phyloP scores from a whole-genome alignment of 2,113 vertebrate species.

The Scolopax mira region DNA sequence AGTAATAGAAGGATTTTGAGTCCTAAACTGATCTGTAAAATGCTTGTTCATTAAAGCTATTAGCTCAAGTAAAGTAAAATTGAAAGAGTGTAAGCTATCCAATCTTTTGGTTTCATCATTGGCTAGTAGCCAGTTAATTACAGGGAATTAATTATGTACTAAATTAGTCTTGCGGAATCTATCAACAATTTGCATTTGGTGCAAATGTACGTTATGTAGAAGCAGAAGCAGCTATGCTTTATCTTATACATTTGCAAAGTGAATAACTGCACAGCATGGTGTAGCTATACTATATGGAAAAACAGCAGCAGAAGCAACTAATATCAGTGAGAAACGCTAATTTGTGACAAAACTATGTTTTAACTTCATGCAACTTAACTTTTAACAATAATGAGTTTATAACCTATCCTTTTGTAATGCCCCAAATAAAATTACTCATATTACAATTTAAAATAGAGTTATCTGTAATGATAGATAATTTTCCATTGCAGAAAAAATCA shows the following conservation, averaged over 20 bases:
- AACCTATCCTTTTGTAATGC: background rate
- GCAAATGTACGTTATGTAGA: background rate
- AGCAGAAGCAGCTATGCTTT: background rate
- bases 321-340: background rate
- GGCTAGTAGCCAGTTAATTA: constrained; percentile 29
- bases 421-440: background rate
- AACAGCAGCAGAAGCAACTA: background rate
- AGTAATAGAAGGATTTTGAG: background rate
- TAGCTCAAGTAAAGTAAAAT: background rate
- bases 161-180: background rate
- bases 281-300: background rate
- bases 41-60: background rate
- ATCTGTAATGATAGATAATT: background rate
- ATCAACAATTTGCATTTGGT: background rate
- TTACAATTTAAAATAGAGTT: background rate
- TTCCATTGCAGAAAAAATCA: background rate
- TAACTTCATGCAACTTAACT: background rate
- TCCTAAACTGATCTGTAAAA: background rate
- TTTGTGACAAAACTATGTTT: background rate
- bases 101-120: background rate
- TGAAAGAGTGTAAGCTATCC: background rate
- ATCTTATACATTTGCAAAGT: background rate
- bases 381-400: background rate
- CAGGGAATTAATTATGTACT: background rate
- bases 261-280: background rate